Base-by-base conservation (phyloP, 2,888 invertebrate species). In the Heliothis peltigera region DNA sequence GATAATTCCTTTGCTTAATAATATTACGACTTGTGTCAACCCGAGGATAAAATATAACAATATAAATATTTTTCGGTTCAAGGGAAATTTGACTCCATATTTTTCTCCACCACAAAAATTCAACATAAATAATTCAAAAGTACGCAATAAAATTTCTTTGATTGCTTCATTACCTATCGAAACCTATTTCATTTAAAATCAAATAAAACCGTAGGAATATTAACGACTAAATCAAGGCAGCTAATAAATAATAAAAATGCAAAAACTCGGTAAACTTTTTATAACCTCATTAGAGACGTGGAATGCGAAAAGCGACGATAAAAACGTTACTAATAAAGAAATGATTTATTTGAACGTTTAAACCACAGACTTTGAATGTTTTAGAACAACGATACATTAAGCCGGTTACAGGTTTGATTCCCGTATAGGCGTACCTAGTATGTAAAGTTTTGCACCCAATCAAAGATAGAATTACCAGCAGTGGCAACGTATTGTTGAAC, bases 271-370 rank as follows among this genome's bases (percentile, higher is more conserved):
- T 21, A 47, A 63, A 63, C 32, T 39, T 32, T 75, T 64, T 44
- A 67, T 57, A 21, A 44, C 49, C 44, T 64, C 64, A 77, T 64
- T 77, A 64, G 42, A 62, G 58, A 60, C 47, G 55, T 52, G 35
- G 42, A 72, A 79, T 61, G 43, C 44, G 53, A 65, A 77, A 67
- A 67, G 57, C 39, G 32, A 44, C 21, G 56, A 53, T 64, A 64
- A 72, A 81, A 84, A 76, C 66, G 68, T 65, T 66, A 22, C 64
- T 53, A 78, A 79, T 82, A 84, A 85, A 83, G 57, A 71, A 75
- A 74, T 83, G 83, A 83, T 82, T 85, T 82, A 84, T 82, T 65
- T 56, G 48, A 49, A 71, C 63, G 28, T 62, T 65, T 65, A 54
- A 74, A 79, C 68, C 39, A 39, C 15, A n/a, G 39, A 39, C 15